Percentiles rank a stretch among this genome's conserved stretches.
Evolutionary conservation across 2,888 invertebrate species (phyloP).

Genomic region (Argyra leucocephala): DNA sequence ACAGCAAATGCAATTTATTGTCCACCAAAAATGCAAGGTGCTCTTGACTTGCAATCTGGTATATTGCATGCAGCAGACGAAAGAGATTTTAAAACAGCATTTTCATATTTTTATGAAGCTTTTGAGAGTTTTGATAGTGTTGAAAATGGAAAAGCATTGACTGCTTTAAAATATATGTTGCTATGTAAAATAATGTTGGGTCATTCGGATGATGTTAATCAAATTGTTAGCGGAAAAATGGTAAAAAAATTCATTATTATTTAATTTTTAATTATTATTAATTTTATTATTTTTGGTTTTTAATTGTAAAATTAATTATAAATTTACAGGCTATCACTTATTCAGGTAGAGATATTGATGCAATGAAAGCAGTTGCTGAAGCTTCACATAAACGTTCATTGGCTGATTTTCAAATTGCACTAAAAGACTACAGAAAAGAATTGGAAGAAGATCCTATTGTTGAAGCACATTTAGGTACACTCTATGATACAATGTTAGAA

Average conservation of each 20-base stretch:
- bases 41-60: conserved; percentile 93
- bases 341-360: conserved; percentile 89
- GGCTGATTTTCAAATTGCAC: conserved; percentile 87
- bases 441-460: conserved; percentile 94
- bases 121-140: conserved; percentile 98
- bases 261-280: not conserved
- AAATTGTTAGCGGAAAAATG: conserved; percentile 91
- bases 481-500: conserved; percentile 98
- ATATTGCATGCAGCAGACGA: conserved; percentile 99
- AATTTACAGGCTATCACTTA: conserved; percentile 76
- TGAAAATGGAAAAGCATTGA: conserved; percentile 81
- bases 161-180: conserved; percentile 98
- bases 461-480: conserved; percentile 87
- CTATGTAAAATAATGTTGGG: conserved; percentile 97
- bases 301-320: not conserved
- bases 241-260: conserved; percentile 25
- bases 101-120: conserved; percentile 98
- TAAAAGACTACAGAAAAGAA: conserved; percentile 78
- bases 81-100: conserved; percentile 98
- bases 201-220: conserved; percentile 90
- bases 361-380: conserved; percentile 94
- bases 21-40: conserved; percentile 96
- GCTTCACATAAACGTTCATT: conserved; percentile 94
- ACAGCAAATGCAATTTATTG: conserved; percentile 99
- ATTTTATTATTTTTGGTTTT: not conserved